Conservation (phyloP, 1,140 invertebrate species). For the Venustaconcha ellipsiformis region DNA sequence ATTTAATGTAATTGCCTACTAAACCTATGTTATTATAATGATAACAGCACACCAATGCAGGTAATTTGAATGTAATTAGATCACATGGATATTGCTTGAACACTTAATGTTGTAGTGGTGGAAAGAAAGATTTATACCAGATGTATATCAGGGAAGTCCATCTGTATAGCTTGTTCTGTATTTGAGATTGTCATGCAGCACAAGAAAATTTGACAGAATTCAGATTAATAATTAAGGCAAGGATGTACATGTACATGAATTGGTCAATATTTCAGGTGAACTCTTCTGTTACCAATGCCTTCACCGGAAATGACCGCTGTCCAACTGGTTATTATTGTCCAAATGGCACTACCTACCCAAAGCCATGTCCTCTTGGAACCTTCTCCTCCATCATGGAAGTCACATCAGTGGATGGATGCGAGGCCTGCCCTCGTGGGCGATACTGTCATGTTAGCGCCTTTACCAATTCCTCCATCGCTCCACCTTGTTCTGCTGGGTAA, state of each 20-base stretch:
- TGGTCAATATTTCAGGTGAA: conserved; percentile 49
- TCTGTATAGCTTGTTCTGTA: too few relatives aligned
- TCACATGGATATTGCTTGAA: too few relatives aligned
- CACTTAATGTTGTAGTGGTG: too few relatives aligned
- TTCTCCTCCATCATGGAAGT: conserved; percentile 54
- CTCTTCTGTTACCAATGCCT: conserved; percentile 46
- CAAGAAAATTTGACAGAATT: too few relatives aligned
- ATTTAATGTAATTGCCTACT: too few relatives aligned
- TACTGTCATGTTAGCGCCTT: conserved; percentile 71
- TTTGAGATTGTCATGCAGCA: too few relatives aligned
- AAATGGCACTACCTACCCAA: conserved; percentile 57
- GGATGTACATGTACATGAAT: neutral
- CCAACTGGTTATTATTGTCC: conserved; percentile 64
- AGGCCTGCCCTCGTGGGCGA: conserved; percentile 69
- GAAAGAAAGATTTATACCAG: too few relatives aligned
- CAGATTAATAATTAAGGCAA: too few relatives aligned
- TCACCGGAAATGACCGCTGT: conserved; percentile 63
- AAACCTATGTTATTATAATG: too few relatives aligned
- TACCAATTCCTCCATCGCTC: conserved; percentile 47
- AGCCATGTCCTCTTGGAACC: conserved; percentile 61
- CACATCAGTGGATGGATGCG: conserved; percentile 46
- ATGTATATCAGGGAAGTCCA: too few relatives aligned
- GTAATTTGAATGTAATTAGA: too few relatives aligned
- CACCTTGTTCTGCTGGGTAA: conserved; percentile 60
- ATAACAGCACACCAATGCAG: too few relatives aligned